These are phyloP conservation scores for Hipparchia sbordonii DNA, from an alignment of 2,888 invertebrate genomes.

Conservation along the genomic window DNA sequence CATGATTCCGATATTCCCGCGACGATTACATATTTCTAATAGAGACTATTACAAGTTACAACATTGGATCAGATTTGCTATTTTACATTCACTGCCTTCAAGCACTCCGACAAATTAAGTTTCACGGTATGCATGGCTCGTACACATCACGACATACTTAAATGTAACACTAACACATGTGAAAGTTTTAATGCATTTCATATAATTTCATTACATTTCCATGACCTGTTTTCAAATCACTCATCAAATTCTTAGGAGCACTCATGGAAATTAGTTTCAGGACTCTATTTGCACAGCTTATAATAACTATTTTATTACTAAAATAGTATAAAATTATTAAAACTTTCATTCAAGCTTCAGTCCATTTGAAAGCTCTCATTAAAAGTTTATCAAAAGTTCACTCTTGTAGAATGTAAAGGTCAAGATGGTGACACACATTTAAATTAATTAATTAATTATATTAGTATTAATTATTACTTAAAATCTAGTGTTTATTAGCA, in stretches of 20 bases:
- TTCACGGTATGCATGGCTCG: background rate
- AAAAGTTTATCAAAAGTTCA: background rate
- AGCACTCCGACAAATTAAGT: constrained; percentile 9
- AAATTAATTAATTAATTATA: no score
- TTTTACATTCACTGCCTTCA: background rate
- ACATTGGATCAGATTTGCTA: constrained; percentile 10
- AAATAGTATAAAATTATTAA: background rate
- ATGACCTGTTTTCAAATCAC: constrained; percentile 3
- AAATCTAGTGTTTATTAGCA: no score
- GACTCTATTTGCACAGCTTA: background rate
- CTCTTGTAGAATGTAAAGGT: no score
- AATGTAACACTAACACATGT: background rate
- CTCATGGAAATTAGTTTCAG: constrained; percentile 4
- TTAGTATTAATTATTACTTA: no score
- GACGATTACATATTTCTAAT: constrained; percentile 2
- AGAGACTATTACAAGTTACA: background rate
- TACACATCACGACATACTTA: background rate
- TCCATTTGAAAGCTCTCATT: background rate
- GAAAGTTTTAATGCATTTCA: background rate
- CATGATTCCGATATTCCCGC: background rate
- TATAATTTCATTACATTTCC: background rate
- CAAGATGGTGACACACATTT: no score
- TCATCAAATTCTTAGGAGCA: background rate
- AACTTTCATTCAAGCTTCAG: background rate
- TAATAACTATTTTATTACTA: background rate